A percentile compares a stretch with the other conserved stretches of the same genome.
Evolutionary conservation across 2,888 invertebrate genomes (phyloP).

Genomic region (Andrena marginata): DNA sequence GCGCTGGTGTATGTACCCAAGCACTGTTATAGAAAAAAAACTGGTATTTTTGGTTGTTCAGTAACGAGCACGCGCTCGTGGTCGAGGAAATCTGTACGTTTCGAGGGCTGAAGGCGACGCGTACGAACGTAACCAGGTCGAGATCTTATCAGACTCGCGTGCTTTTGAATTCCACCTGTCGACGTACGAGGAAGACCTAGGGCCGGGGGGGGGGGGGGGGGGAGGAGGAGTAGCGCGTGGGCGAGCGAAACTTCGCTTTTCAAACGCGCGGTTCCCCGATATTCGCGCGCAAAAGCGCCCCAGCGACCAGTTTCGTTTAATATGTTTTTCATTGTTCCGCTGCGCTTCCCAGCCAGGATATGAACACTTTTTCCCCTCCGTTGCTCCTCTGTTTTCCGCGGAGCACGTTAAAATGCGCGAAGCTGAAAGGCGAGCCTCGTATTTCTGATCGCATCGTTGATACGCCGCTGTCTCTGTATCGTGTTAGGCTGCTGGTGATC

Average conservation of each 20-base stretch:
- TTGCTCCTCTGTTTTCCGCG: slow-evolving; percentile 16
- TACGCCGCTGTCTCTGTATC: slow-evolving; percentile 14
- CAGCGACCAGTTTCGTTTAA: slow-evolving; percentile 36
- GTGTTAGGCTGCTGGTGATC: not conserved
- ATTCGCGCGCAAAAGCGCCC: slow-evolving; percentile 3
- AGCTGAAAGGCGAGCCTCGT: not conserved
- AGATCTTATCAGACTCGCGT: slow-evolving; percentile 40
- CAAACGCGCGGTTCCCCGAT: slow-evolving; percentile 16
- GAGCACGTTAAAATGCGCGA: slow-evolving; percentile 11
- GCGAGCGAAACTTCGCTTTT: slow-evolving; percentile 15
- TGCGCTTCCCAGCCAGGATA: slow-evolving; percentile 2
- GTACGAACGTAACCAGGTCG: slow-evolving; percentile 21
- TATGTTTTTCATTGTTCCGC: slow-evolving; percentile 45
- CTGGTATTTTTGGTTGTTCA: not conserved
- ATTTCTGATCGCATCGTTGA: slow-evolving; percentile 3
- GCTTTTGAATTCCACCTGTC: slow-evolving; percentile 26
- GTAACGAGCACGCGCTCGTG: too few species aligned
- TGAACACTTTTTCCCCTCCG: slow-evolving; percentile 14
- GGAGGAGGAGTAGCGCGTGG: too few species aligned
- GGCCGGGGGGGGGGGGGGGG: too few species aligned
- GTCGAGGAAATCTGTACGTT: slow-evolving; percentile 6
- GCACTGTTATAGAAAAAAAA: not conserved
- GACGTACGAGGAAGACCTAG: slow-evolving; percentile 6
- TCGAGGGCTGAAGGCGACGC: slow-evolving; percentile 5
- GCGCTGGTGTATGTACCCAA: too few species aligned